Evolutionary conservation across 2,797 vertebrate genomes (phyloP), one percentile per base, ranked within the genome.

Genomic region (Karalla daura): DNA sequence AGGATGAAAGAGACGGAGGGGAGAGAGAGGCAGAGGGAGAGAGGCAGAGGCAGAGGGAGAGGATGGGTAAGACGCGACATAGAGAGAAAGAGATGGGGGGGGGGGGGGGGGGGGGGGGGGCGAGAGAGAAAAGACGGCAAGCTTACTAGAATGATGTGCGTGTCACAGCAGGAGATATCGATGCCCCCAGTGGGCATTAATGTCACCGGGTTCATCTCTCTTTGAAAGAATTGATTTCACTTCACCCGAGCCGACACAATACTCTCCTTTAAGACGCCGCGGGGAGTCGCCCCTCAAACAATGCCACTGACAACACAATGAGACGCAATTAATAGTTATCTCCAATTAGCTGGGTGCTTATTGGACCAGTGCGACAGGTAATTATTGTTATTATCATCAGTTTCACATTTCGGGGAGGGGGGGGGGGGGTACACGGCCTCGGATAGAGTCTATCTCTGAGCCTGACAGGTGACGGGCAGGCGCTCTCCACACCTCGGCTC

Each of bases 1-100:
- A 80, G 85, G 83, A 90, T 87, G 81, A 88, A 88, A 86, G 87
- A 70, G 64, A 70, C 45, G 21, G 63, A 76, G 53, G 10, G 23
- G 58, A 46, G 69, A 52, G 28, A 33, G 14, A 9, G 36, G 9
- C 52, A 7, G 56, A 43, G 60, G 12, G 17, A 40, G 44, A 37
- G 43, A 50, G 1, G 4, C 14, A 53, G 69, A 55, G 30, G 46
- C 17, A 46, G 51, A 54, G n/a, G 47, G 4, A 18, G 20, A 18
- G 30, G 46, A 56, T 59, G 71, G 49, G 14, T 11, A 67, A 76
- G 73, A 37, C 12, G 5, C 18, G n/a, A 33, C 13, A 28, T 8
- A 43, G 24, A 64, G 41, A 69, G 47, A 39, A 59, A 58, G 37
- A 63, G 8, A 61, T 50, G 37, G 66, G 44, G 50, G 52, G 52